Evolutionary conservation across 1,140 invertebrate species (phyloP).

Genomic region (Lepidotrigona ventralis): DNA sequence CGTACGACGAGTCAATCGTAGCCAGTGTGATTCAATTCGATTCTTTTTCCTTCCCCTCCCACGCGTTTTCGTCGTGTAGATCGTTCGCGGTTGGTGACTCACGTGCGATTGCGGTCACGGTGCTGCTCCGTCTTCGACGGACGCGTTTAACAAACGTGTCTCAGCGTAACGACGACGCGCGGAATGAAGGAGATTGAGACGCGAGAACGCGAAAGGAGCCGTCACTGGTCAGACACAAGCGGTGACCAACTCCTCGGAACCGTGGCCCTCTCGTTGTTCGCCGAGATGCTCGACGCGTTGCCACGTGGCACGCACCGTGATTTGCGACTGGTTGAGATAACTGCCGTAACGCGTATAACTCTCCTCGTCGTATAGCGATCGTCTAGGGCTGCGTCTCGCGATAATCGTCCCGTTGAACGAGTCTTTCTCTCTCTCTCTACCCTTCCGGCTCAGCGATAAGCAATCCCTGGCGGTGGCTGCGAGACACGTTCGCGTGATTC

Average conservation of each 20-base stretch:
- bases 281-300: slow-evolving; percentile 1
- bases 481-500: too few relatives aligned
- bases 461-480: too few relatives aligned
- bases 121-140: too few relatives aligned
- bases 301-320: slow-evolving; percentile 37
- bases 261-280: neutral
- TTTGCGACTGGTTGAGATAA: slow-evolving; percentile 6
- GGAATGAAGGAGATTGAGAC: neutral
- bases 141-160: neutral
- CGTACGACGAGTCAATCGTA: neutral
- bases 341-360: neutral
- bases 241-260: neutral
- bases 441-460: too few relatives aligned
- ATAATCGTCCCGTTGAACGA: neutral
- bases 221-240: slow-evolving; percentile 21
- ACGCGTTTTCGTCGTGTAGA: neutral
- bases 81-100: neutral
- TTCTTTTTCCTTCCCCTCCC: neutral
- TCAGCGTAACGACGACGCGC: neutral
- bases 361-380: neutral
- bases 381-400: neutral
- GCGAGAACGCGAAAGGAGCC: neutral
- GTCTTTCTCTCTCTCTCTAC: too few relatives aligned
- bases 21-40: neutral
- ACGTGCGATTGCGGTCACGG: neutral